A percentile compares a stretch with the other conserved stretches of the same genome.
These are phyloP conservation scores for Pangasius krempfi DNA, from an alignment of 2,797 vertebrate species.

Conservation along the genomic window DNA sequence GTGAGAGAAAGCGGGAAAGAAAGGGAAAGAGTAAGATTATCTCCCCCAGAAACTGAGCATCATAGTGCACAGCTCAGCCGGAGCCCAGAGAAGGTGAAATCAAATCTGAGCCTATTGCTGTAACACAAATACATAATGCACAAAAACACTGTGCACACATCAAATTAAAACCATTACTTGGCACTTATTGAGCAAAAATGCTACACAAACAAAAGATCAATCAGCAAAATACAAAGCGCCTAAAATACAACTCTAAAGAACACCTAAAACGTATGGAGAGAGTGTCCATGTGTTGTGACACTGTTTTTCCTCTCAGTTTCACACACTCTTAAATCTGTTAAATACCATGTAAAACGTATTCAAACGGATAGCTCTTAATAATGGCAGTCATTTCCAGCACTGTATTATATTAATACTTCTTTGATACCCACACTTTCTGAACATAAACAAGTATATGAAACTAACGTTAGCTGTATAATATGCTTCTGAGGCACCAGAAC, in stretches of 20 bases:
- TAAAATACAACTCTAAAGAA: slow-evolving; percentile 1
- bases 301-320: not conserved
- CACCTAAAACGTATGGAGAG: not conserved
- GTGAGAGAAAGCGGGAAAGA: slow-evolving; percentile 45
- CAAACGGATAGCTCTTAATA: not conserved
- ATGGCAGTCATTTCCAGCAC: not conserved
- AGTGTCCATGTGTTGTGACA: not conserved
- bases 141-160: slow-evolving; percentile 17
- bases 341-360: not conserved
- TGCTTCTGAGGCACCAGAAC: not conserved
- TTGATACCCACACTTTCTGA: not conserved
- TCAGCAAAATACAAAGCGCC: not conserved
- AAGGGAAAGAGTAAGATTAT: slow-evolving; percentile 65
- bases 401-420: not conserved
- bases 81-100: slow-evolving; percentile 21
- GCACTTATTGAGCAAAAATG: not conserved
- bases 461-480: not conserved
- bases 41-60: slow-evolving; percentile 58
- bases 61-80: slow-evolving; percentile 58
- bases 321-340: not conserved
- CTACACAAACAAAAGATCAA: not conserved
- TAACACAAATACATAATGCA: slow-evolving; percentile 44
- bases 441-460: not conserved
- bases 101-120: slow-evolving; percentile 32
- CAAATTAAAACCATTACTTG: slow-evolving; percentile 39